These are phyloP conservation scores for Aix galericulata DNA, from an alignment of 2,113 vertebrate species.

Conservation along the genomic window DNA sequence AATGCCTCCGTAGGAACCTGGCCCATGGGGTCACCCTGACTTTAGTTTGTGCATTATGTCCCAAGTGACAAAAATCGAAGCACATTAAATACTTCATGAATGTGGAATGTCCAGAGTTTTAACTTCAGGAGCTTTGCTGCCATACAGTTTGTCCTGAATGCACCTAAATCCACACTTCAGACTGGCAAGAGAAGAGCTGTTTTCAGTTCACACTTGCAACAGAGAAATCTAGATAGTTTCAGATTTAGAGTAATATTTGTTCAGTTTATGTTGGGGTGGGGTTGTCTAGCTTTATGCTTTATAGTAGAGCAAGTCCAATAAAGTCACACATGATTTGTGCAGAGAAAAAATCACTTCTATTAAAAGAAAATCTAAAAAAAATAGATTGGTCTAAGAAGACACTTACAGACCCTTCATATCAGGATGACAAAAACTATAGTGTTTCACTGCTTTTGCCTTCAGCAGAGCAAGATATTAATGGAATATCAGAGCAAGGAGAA, in stretches of 20 bases:
- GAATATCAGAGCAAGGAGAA: not conserved
- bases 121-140: not conserved
- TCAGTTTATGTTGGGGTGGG: not conserved
- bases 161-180: not conserved
- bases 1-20: slow-evolving; percentile 36
- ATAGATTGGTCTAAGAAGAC: not conserved
- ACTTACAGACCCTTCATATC: not conserved
- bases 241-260: not conserved
- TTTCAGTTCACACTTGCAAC: not conserved
- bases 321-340: not conserved
- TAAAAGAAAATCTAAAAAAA: not conserved
- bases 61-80: slow-evolving; percentile 55
- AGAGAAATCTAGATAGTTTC: not conserved
- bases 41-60: slow-evolving; percentile 1
- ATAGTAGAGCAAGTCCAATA: not conserved
- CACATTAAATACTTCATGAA: slow-evolving; percentile 46
- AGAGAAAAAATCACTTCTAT: not conserved
- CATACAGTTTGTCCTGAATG: not conserved
- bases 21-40: slow-evolving; percentile 39
- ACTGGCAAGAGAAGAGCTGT: not conserved
- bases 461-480: not conserved
- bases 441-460: not conserved
- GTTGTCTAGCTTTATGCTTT: not conserved
- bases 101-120: slow-evolving; percentile 37
- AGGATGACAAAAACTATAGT: not conserved